Conservation (phyloP, 2,888 invertebrate genomes). For the Aspidiotus rigidus region DNA sequence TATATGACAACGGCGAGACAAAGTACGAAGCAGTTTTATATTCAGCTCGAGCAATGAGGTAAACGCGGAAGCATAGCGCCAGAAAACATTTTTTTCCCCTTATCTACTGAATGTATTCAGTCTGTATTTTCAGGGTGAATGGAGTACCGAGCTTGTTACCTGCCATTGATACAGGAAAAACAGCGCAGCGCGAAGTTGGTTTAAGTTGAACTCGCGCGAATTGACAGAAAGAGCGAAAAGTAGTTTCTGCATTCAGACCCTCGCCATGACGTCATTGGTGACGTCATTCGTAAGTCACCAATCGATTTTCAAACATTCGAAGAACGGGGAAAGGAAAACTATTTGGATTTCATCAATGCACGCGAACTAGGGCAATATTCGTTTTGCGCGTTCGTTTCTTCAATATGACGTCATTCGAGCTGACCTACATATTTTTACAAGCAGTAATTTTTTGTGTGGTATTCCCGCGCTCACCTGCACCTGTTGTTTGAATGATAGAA, state of each 20-base stretch:
- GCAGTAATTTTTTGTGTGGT: background rate
- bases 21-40: no score
- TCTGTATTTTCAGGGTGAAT: conserved; percentile 5
- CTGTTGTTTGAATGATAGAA: background rate
- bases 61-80: background rate
- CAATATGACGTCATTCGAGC: conserved; percentile 24
- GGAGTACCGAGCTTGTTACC: conserved; percentile 8
- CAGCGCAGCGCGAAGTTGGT: conserved; percentile 5
- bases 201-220: conserved; percentile 1
- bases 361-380: conserved; percentile 23
- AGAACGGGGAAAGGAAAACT: conserved; percentile 7
- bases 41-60: no score
- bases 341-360: conserved; percentile 18
- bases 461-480: background rate
- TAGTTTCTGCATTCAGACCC: conserved; percentile 4
- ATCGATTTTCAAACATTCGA: conserved; percentile 18
- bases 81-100: conserved; percentile 1
- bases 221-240: background rate
- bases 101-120: background rate
- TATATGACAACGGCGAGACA: no score
- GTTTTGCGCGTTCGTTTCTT: conserved; percentile 9
- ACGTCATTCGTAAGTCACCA: conserved; percentile 25
- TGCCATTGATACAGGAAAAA: conserved; percentile 16
- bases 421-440: conserved; percentile 22
- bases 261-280: conserved; percentile 24